phyloP scores from a whole-genome alignment of 1,140 invertebrate species.

The Homalodisca vitripennis region DNA sequence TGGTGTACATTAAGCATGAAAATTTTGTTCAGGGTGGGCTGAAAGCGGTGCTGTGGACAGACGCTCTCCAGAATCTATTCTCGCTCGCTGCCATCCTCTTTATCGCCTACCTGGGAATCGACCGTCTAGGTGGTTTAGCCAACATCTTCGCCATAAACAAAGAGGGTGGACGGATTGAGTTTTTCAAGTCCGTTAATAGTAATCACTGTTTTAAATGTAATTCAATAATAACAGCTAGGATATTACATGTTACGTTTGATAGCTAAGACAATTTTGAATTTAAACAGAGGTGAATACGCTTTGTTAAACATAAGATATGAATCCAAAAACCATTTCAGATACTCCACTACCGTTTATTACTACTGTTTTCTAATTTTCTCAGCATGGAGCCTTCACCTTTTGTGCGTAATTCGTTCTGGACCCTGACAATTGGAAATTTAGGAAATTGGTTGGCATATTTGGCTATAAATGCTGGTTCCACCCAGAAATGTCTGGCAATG shows the following conservation, averaged over 20 bases:
- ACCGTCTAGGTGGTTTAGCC: constrained; percentile 57
- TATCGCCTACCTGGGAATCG: constrained; percentile 28
- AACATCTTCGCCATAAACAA: constrained; percentile 55
- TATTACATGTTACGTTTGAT: no score
- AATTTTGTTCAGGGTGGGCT: constrained; percentile 61
- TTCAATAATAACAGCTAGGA: no score
- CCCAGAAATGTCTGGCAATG: constrained; percentile 79
- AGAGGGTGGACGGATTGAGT: constrained; percentile 58
- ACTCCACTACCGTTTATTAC: no score
- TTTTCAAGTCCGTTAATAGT: constrained; percentile 70
- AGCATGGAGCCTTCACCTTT: background rate
- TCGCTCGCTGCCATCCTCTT: constrained; percentile 65
- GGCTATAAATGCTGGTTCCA: constrained; percentile 86
- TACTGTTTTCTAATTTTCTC: no score
- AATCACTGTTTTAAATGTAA: no score
- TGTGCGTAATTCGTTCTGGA: constrained; percentile 61
- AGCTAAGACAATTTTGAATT: no score
- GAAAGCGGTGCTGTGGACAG: constrained; percentile 82
- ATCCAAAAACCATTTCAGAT: no score
- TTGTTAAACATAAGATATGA: no score
- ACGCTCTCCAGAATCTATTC: constrained; percentile 77
- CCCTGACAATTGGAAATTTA: constrained; percentile 73
- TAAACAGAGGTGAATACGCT: no score
- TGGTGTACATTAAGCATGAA: no score
- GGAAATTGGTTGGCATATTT: constrained; percentile 80